These are phyloP conservation scores for Hepsetus odoe DNA, from an alignment of 2,113 vertebrate genomes.

Conservation along the genomic window DNA sequence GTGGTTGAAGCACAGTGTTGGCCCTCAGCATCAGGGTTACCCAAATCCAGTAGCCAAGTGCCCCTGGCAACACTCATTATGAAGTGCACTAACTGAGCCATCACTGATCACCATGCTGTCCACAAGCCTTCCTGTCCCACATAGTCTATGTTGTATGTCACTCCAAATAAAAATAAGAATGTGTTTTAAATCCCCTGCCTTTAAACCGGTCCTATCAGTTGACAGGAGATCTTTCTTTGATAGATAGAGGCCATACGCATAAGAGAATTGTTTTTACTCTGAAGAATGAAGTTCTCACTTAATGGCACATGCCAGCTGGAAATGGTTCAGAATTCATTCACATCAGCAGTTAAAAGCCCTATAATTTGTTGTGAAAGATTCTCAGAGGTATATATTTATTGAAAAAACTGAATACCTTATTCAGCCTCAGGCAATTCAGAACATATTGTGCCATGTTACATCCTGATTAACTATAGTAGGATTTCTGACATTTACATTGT, in stretches of 20 bases:
- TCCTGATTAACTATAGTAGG: neutral
- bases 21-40: slow-evolving; percentile 13
- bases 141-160: slow-evolving; percentile 20
- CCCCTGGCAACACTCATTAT: slow-evolving; percentile 27
- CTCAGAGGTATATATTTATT: slow-evolving; percentile 1
- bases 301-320: neutral
- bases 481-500: neutral
- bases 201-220: neutral
- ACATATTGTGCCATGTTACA: neutral
- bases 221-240: neutral
- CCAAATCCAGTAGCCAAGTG: slow-evolving; percentile 15
- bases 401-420: slow-evolving; percentile 10
- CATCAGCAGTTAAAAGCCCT: slow-evolving; percentile 17
- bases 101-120: slow-evolving; percentile 24
- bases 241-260: neutral
- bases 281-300: neutral
- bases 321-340: slow-evolving; percentile 16
- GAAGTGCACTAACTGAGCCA: slow-evolving; percentile 27
- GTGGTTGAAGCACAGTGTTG: slow-evolving; percentile 19
- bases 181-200: slow-evolving; percentile 9
- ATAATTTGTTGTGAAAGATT: slow-evolving; percentile 1
- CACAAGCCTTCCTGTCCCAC: neutral
- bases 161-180: slow-evolving; percentile 35
- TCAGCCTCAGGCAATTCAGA: neutral
- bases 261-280: slow-evolving; percentile 19